Base-by-base conservation (phyloP, 2,113 vertebrate species). In the Xenopus borealis region DNA sequence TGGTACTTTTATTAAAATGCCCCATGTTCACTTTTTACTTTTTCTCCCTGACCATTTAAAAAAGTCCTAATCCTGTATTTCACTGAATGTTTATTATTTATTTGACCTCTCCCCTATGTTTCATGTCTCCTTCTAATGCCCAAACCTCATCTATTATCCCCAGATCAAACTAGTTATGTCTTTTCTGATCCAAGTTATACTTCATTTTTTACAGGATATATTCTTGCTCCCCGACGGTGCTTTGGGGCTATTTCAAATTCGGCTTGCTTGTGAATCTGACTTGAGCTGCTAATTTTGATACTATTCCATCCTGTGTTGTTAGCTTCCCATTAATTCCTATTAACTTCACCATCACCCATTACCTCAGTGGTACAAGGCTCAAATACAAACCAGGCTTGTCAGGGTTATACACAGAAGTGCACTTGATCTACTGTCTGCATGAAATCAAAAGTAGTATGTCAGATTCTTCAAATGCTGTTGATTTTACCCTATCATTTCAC, bases 271-370 rank as follows among this genome's bases (percentile, higher is more conserved):
- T 57, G 62, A 75, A 57, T 75, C 72, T 57, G 58, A 75, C 57
- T 53, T 14, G 45, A 75, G 72, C 72, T 75, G 72, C 72, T 75
- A 75, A 75, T 75, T 75, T 75, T 75, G 65, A 75, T 75, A 75
- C 65, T 66, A 69, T 75, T 66, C 45, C 55, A 44, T 75, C 66
- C 72, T 52, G 62, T 12, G 46, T 57, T 75, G 66, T 65, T 75
- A 68, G 66, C 68, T 69, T 75, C 72, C 72, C 65, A 75, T 75
- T 75, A 69, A 69, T 69, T 75, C 72, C 45, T 75, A 75, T 75
- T 75, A 75, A 75, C 62, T 75, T 75, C 72, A 75, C 72, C 72
- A 75, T 75, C 72, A 75, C 57, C 66, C 55, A 75, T 75, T 66
- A 75, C 72, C 72, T 69, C 61, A 52, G 17, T 75, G 72, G 66